Conservation (phyloP, 2,888 invertebrate genomes). For the Asteroscopus sphinx region DNA sequence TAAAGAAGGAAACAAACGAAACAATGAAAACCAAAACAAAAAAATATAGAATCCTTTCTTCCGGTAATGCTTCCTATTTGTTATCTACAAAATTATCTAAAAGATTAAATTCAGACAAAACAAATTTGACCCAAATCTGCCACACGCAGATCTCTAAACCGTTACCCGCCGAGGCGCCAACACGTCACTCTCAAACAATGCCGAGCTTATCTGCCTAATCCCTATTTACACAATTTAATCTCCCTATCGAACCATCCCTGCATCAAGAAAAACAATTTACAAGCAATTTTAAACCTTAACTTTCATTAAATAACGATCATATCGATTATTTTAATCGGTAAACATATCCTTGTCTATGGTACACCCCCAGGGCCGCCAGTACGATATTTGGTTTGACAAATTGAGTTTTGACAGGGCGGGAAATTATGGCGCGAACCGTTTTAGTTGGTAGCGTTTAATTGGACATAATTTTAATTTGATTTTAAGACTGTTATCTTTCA, state of each 20-base stretch:
- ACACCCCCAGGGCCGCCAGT: constrained; percentile 76
- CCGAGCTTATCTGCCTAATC: constrained; percentile 86
- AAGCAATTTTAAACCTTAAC: constrained; percentile 75
- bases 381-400: constrained; percentile 87
- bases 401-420: constrained; percentile 88
- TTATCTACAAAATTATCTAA: constrained; percentile 32
- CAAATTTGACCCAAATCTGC: constrained; percentile 73
- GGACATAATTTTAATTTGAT: constrained; percentile 71
- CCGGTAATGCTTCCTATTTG: constrained; percentile 22
- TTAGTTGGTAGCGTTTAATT: constrained; percentile 73
- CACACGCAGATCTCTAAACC: constrained; percentile 70
- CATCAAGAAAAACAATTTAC: constrained; percentile 52
- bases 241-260: constrained; percentile 66
- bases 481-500: constrained; percentile 66
- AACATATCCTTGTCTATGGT: constrained; percentile 62
- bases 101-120: constrained; percentile 45
- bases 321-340: constrained; percentile 51
- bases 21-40: background rate
- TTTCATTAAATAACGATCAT: constrained; percentile 66
- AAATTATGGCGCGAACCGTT: constrained; percentile 76
- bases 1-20: background rate
- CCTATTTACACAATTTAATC: constrained; percentile 89
- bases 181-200: constrained; percentile 83
- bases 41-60: constrained; percentile 7
- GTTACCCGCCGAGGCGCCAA: constrained; percentile 76